Base-by-base conservation (phyloP, 2,888 invertebrate species). In the Acrobasis repandana region DNA sequence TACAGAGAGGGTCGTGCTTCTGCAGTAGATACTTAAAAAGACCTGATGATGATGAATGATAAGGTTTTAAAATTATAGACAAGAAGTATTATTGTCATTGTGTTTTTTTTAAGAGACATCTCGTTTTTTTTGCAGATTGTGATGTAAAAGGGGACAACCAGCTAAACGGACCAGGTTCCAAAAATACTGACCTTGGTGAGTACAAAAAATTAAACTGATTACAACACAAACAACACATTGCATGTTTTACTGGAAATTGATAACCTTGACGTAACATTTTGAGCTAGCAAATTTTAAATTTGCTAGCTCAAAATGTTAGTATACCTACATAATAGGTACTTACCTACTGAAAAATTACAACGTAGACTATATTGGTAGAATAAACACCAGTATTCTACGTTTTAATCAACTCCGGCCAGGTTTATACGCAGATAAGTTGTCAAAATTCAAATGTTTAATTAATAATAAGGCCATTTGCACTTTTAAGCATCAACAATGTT, bases 61-160 rank as follows among this genome's bases (percentile, higher is more conserved):
- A n/a, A n/a, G n/a, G n/a, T n/a, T 28, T 6, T 5, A 28, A 28
- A 28, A 28, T 28, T 6, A 28, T 6, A 28, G 28, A 28, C 28
- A 28, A 28, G 2, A 6, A 28, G 4, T 28, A 28, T 28, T 28
- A 6, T 28, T 28, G 28, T 28, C 6, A 28, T 6, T 6, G 8
- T 5, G 8, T 6, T 28, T 2, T 28, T 2, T 2, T 3, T 3
- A 3, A 20, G 20, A 3, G 20, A 20, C 20, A 49, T 49, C 20
- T 11, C 20, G 5, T 50, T 60, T 69, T 78, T 77, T 63, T 81
- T 93, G 14, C 86, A 96, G 96, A 95, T 94, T 95, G 95, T 95
- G 96, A 96, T 96, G 96, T 96, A 96, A 96, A 95, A 93, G 95
- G 94, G 93, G 95, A 95, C 93, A 94, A 94, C 91, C 94, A 95